Conservation (phyloP, 2,797 vertebrate genomes). For the Erpetoichthys calabaricus region DNA sequence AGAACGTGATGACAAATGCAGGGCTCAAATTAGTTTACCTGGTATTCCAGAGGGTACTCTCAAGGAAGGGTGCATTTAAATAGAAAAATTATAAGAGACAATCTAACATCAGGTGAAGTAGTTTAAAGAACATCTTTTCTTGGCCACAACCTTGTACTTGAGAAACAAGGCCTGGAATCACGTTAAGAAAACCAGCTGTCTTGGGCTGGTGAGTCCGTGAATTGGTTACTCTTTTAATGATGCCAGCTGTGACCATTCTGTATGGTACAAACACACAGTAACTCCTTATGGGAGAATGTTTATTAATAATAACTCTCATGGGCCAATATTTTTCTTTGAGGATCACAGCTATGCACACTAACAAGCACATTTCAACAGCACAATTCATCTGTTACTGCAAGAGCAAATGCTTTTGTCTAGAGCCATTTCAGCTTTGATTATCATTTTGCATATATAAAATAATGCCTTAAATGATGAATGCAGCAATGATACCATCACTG, state of each 20-base stretch:
- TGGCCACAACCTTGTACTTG: slow-evolving; percentile 26
- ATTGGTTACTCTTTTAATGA: neutral
- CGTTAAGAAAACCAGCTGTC: neutral
- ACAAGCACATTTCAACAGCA: neutral
- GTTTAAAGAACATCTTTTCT: slow-evolving; percentile 32
- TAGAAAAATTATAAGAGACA: slow-evolving; percentile 62
- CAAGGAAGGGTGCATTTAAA: slow-evolving; percentile 63
- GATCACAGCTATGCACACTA: slow-evolving; percentile 3
- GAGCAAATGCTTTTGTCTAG: neutral
- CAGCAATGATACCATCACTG: too few species aligned
- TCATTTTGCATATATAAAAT: neutral
- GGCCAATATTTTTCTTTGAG: neutral
- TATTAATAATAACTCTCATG: slow-evolving; percentile 7
- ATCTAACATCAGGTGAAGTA: slow-evolving; percentile 43
- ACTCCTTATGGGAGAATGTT: neutral
- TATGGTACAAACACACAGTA: neutral
- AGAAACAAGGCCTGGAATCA: slow-evolving; percentile 21
- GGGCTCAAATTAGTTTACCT: slow-evolving; percentile 59
- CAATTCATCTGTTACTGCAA: slow-evolving; percentile 1
- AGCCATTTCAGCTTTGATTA: neutral
- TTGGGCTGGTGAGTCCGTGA: neutral
- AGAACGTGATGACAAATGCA: slow-evolving; percentile 45
- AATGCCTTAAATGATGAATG: neutral
- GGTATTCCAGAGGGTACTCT: slow-evolving; percentile 51
- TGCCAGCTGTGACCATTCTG: neutral